Conservation (phyloP, 2,888 invertebrate species). For the Andrena haemorrhoa region DNA sequence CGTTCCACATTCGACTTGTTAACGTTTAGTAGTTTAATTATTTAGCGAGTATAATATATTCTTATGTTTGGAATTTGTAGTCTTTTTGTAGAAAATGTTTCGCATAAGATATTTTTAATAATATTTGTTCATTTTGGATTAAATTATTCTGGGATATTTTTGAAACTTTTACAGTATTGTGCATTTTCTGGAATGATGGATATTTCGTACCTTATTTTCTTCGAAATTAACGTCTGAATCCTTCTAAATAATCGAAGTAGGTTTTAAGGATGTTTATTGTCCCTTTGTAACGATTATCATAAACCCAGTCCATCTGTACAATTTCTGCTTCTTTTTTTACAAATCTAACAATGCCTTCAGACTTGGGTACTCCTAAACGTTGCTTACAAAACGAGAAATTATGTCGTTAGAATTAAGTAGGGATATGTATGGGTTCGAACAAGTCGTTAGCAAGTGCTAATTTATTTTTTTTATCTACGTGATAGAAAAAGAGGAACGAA, state of each 20-base stretch:
- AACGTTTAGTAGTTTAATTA: too few species aligned
- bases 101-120: too few species aligned
- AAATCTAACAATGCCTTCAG: constrained; percentile 22
- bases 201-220: too few species aligned
- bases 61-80: too few species aligned
- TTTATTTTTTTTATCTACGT: background rate
- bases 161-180: too few species aligned
- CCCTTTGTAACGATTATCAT: constrained; percentile 23
- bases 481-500: background rate
- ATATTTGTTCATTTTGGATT: too few species aligned
- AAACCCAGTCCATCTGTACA: constrained; percentile 23
- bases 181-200: too few species aligned
- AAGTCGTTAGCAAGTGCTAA: constrained; percentile 1
- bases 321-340: constrained; percentile 3
- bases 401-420: constrained; percentile 27
- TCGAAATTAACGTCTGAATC: too few species aligned
- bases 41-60: too few species aligned
- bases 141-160: too few species aligned
- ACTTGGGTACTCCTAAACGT: constrained; percentile 25
- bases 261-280: background rate
- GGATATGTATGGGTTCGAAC: constrained; percentile 45
- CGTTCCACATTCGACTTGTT: background rate
- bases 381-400: constrained; percentile 28
- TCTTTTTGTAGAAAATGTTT: too few species aligned
- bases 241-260: too few species aligned